Base-by-base conservation (phyloP, 2,888 invertebrate species). In the Drosophila pegasa region DNA sequence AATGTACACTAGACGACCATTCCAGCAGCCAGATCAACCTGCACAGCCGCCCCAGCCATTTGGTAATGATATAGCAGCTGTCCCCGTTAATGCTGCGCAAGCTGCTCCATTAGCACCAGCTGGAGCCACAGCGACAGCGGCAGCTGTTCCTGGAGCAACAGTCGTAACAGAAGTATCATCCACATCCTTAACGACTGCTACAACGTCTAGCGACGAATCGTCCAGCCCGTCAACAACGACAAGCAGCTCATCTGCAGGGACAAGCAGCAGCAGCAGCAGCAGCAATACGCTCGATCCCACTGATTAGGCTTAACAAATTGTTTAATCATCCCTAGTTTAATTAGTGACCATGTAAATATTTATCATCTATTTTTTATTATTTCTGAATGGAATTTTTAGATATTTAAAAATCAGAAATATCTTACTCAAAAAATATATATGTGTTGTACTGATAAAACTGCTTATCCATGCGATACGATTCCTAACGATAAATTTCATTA, bases 1-100 rank as follows among this genome's bases (percentile, higher is more conserved):
- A 52, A 94, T 98, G 78, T 97, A 97, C 92, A 95, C 96, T 83
- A 93, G 97, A 62, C 93, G 97, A 81, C 95, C 95, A 6, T 93
- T 88, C 56, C 91, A 90, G 64, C 80, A 85, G 27, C 89, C 68
- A 50, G 83, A 83, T 45, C 67, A 58, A 48, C 75, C 89, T 38
- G 73, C 37, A 20, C 43, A 41, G 50, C 45, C 71, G 37, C 61
- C 65, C 38, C 74, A 78, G 55, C 67, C 64, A 35, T 67, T 41
- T 37, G 61, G 50, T 29, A 67, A 87, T 64, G 76, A 78, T 2
- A 59, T 83, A 40, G 78, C 77, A 20, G 77, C 73, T 20, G 77
- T 57, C 50, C 63, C 67, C 20, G 57, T 65, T 5, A 68, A 74
- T 59, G 25, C 70, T 29, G 70, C 68, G 38, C 57, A 57, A 40